Base-by-base conservation (phyloP, 2,113 vertebrate species). In the Grantiella picta region DNA sequence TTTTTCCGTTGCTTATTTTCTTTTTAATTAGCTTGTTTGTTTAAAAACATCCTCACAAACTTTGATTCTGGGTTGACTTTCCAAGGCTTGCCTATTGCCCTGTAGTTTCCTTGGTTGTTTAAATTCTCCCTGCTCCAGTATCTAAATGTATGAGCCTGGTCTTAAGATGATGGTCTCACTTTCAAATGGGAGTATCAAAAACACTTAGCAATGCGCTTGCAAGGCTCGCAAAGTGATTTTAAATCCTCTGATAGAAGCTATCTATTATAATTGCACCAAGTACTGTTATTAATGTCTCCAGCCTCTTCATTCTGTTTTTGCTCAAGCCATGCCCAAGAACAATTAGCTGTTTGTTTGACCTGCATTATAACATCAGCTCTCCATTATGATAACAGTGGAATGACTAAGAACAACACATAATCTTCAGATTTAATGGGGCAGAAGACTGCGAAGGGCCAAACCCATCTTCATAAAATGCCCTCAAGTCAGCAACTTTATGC, bases 281-380 rank as follows among this genome's bases (percentile, higher is more conserved):
- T 88, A 59, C 92, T 90, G 22, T 95, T 95, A 95, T 95, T 95
- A 97, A 89, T 8, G 29, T 97, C 91, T 92, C 47, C 75, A 96
- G 90, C 57, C 80, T 93, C 86, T 93, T 61, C 49, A 33, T 88
- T 92, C 82, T 87, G 66, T 59, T 95, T 95, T 88, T 65, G 66
- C 89, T 87, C n/a, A 60, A 95, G 61, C 89, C 53, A 60, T 92
- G 61, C 87, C 78, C 75, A 91, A 88, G 84, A 94, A 95, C 94
- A 96, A 95, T 96, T 95, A 97, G 91, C 94, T 95, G 91, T 94
- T 96, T 97, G 71, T 86, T 96, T 95, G 94, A 96, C 95, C 93
- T 3, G 66, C 85, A 72, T 89, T 87, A 82, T 87, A 91, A 57
- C 53, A 92, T 88, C 79, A 90, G 44, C 72, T 92, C 79, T 90